Evolutionary conservation across 1,140 invertebrate genomes (phyloP).

Genomic region (Heliothis subflexa): DNA sequence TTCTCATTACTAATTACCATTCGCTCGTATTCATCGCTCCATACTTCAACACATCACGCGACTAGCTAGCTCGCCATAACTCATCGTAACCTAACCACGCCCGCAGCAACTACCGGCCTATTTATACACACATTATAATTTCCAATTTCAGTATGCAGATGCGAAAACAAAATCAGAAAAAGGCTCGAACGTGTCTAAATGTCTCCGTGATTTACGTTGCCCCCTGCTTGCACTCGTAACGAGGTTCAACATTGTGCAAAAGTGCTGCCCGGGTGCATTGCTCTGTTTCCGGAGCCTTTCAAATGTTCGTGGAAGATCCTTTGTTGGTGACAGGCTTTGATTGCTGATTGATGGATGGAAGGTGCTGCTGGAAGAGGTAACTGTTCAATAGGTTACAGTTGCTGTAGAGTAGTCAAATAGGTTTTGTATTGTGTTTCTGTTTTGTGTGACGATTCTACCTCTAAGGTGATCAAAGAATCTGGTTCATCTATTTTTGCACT

Average conservation of each 20-base stretch:
- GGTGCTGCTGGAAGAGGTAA: constrained; percentile 15
- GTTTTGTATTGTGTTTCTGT: too few species aligned
- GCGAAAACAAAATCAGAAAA: constrained; percentile 42
- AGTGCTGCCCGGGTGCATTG: not conserved
- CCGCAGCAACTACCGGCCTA: constrained; percentile 31
- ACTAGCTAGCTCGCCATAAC: constrained; percentile 7
- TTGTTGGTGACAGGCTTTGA: constrained; percentile 30
- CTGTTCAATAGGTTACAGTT: constrained; percentile 12
- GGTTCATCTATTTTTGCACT: too few species aligned
- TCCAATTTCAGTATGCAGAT: constrained; percentile 47
- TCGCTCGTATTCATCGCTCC: not conserved
- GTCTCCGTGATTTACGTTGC: constrained; percentile 48
- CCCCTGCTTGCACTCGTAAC: constrained; percentile 37
- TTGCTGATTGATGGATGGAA: constrained; percentile 30
- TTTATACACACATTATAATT: constrained; percentile 44
- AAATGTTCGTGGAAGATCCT: constrained; percentile 11
- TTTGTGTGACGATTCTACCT: too few species aligned
- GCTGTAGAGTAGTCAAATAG: not conserved
- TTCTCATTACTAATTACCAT: constrained; percentile 4
- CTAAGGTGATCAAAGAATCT: too few species aligned
- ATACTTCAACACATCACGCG: constrained; percentile 1
- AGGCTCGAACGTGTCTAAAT: not conserved
- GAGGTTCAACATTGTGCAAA: constrained; percentile 28
- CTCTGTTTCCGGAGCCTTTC: constrained; percentile 28
- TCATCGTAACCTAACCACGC: constrained; percentile 13